Conservation (phyloP, 2,797 vertebrate species). For the Acanthiza pusilla region DNA sequence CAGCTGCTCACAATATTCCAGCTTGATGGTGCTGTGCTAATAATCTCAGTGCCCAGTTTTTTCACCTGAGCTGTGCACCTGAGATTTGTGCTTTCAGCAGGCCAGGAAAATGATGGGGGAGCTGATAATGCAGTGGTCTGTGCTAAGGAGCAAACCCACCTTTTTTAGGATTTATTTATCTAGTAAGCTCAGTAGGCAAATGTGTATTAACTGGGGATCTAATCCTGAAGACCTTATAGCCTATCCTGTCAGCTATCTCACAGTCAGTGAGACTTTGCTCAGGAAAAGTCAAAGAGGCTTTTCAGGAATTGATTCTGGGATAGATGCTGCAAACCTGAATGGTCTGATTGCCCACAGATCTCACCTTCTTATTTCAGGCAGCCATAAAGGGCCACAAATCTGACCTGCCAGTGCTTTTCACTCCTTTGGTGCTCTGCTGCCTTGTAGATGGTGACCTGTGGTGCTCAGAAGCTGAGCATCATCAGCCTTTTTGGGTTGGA, state of each 20-base stretch:
- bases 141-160: neutral
- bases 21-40: neutral
- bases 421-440: neutral
- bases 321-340: neutral
- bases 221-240: neutral
- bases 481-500: neutral
- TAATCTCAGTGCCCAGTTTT: neutral
- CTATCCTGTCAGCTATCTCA: neutral
- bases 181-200: neutral
- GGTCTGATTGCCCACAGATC: neutral
- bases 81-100: neutral
- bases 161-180: neutral
- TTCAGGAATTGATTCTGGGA: neutral
- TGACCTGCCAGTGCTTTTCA: neutral
- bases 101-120: neutral
- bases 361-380: neutral
- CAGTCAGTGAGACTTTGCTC: neutral
- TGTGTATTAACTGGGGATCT: neutral
- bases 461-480: neutral
- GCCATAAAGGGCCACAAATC: neutral
- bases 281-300: neutral
- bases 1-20: neutral
- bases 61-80: neutral
- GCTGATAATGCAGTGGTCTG: neutral
- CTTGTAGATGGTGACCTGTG: neutral